A percentile compares a stretch with the other conserved stretches of the same genome.
Evolutionary conservation across 2,888 invertebrate species (phyloP).

Genomic region (Arrhopalites spinosus): DNA sequence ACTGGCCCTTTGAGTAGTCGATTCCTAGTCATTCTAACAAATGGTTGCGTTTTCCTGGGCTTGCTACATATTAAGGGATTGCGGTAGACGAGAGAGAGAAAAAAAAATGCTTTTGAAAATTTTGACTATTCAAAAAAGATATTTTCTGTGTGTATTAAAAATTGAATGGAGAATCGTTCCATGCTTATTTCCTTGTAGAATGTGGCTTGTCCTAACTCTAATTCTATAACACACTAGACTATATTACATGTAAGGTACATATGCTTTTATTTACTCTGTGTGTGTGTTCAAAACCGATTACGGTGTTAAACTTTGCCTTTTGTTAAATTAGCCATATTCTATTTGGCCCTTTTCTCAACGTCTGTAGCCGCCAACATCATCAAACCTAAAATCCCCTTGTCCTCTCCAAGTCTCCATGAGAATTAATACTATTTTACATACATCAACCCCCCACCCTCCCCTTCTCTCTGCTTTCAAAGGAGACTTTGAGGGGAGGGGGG

Average conservation of each 20-base stretch:
- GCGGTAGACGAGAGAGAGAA: too few species aligned
- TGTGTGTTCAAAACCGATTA: slow-evolving; percentile 49
- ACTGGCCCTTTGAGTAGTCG: background rate
- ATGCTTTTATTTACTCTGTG: slow-evolving; percentile 8
- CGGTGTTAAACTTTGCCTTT: slow-evolving; percentile 51
- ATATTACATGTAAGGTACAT: slow-evolving; percentile 5
- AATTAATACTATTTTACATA: too few species aligned
- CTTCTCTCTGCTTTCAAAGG: too few species aligned
- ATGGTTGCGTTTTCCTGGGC: background rate
- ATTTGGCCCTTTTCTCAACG: slow-evolving; percentile 17
- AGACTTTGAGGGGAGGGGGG: too few species aligned
- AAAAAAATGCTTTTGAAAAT: slow-evolving; percentile 46
- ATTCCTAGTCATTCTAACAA: background rate
- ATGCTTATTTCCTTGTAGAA: slow-evolving; percentile 11
- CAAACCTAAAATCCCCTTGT: too few species aligned
- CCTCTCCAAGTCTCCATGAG: too few species aligned
- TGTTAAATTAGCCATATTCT: slow-evolving; percentile 55
- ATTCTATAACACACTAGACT: background rate
- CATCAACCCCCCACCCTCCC: too few species aligned
- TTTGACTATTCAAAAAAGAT: slow-evolving; percentile 30
- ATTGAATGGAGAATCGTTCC: slow-evolving; percentile 26
- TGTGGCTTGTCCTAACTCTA: background rate
- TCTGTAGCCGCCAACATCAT: slow-evolving; percentile 8
- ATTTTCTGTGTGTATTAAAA: too few species aligned
- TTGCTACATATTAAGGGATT: slow-evolving; percentile 19